A percentile compares a stretch with the other conserved stretches of the same genome.
Evolutionary conservation across 2,888 invertebrate species (phyloP).

Genomic region (Platycheirus rosarum): DNA sequence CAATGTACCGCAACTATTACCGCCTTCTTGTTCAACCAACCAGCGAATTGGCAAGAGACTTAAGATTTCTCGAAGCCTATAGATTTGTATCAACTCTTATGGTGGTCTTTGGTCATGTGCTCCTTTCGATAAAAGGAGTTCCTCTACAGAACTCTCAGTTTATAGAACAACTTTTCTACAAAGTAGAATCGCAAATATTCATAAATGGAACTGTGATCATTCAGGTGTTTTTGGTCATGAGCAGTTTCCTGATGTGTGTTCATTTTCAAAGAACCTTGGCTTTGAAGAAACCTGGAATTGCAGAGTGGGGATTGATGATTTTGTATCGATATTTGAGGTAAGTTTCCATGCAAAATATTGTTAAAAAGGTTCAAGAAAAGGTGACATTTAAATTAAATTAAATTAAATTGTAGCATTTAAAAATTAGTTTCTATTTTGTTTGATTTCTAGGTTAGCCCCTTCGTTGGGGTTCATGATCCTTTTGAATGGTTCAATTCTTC

Average conservation of each 20-base stretch:
- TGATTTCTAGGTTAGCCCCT: conserved; percentile 76
- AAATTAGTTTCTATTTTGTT: too few relatives aligned
- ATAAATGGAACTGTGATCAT: conserved; percentile 84
- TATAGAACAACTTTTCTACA: conserved; percentile 76
- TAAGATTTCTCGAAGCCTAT: conserved; percentile 78
- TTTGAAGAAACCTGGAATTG: conserved; percentile 68
- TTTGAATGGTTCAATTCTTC: conserved; percentile 79
- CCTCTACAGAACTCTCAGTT: conserved; percentile 78
- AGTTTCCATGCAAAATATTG: too few relatives aligned
- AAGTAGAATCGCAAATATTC: conserved; percentile 77
- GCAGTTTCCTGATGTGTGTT: conserved; percentile 83
- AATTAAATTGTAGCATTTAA: too few relatives aligned
- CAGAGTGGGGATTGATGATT: conserved; percentile 75
- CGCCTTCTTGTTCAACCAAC: conserved; percentile 75
- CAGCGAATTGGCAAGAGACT: conserved; percentile 74
- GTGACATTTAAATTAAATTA: too few relatives aligned
- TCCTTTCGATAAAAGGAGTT: conserved; percentile 76
- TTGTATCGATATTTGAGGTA: conserved; percentile 78
- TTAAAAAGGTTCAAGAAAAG: too few relatives aligned
- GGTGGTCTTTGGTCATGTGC: conserved; percentile 77
- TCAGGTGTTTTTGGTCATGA: conserved; percentile 85
- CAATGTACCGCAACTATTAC: conserved; percentile 79
- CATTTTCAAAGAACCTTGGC: conserved; percentile 76
- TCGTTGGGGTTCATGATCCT: conserved; percentile 77
- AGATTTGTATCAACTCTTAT: conserved; percentile 77